Conservation (phyloP, 2,797 vertebrate genomes). For the Mycteria americana region DNA sequence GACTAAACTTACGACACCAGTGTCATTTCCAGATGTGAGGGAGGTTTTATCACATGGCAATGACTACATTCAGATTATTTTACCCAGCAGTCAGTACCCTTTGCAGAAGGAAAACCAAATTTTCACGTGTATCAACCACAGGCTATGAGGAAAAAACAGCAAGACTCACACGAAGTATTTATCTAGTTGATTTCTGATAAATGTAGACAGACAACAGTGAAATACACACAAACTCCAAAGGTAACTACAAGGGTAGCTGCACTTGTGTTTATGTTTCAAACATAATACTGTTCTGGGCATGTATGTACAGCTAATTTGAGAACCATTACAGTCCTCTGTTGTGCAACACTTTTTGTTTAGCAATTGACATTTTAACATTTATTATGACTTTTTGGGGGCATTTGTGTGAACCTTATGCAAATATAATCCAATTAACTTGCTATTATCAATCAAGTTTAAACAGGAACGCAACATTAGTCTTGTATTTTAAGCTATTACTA, state of each 20-base stretch:
- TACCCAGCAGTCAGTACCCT: neutral
- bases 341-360: neutral
- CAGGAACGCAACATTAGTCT: neutral
- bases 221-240: neutral
- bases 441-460: neutral
- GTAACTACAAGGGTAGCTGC: neutral
- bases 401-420: neutral
- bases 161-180: neutral
- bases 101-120: neutral
- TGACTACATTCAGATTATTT: neutral
- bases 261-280: neutral
- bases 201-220: neutral
- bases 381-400: neutral
- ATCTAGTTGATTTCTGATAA: neutral
- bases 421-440: neutral
- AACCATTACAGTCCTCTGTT: neutral
- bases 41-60: neutral
- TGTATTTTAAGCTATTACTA: neutral
- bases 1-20: neutral
- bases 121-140: neutral
- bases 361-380: neutral
- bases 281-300: neutral
- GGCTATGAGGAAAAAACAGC: neutral
- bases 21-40: neutral
- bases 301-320: neutral